Evolutionary conservation across 92 coral and sea anemone genomes (phyloP).

Genomic region (Heteractis magnifica): DNA sequence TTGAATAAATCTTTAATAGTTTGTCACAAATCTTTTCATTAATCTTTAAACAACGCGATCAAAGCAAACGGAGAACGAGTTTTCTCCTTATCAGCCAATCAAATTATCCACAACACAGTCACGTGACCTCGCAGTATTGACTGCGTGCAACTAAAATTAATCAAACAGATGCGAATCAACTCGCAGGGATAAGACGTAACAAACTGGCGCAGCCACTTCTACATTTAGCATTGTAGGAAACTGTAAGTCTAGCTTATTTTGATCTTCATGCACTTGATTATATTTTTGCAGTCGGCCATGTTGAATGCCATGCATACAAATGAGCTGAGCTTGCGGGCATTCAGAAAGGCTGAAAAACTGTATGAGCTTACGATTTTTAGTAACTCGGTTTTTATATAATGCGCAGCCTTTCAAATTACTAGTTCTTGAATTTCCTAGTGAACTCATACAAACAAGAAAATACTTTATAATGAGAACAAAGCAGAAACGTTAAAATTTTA

Average conservation of each 20-base stretch:
- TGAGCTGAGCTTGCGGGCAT: no score
- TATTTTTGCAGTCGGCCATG: neutral
- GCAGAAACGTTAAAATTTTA: no score
- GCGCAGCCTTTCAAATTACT: no score
- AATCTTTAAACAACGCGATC: constrained; percentile 24
- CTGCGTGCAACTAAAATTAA: neutral
- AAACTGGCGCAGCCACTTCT: neutral
- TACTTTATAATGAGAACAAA: no score
- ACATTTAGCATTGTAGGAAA: neutral
- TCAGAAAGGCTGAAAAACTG: no score
- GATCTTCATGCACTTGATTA: neutral
- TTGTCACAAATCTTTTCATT: constrained; percentile 9
- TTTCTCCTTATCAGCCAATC: constrained; percentile 15
- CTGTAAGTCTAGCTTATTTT: neutral
- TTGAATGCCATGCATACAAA: no score
- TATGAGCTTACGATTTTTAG: no score
- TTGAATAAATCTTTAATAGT: constrained; percentile 15
- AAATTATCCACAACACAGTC: neutral
- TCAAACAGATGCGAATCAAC: neutral
- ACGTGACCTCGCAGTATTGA: neutral
- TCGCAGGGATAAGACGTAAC: neutral
- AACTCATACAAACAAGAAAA: no score
- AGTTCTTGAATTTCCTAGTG: no score
- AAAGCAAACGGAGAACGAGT: neutral
- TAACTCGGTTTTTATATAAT: no score